Evolutionary conservation across 1,140 invertebrate species (phyloP).

Genomic region (Caenorhabditis latens): DNA sequence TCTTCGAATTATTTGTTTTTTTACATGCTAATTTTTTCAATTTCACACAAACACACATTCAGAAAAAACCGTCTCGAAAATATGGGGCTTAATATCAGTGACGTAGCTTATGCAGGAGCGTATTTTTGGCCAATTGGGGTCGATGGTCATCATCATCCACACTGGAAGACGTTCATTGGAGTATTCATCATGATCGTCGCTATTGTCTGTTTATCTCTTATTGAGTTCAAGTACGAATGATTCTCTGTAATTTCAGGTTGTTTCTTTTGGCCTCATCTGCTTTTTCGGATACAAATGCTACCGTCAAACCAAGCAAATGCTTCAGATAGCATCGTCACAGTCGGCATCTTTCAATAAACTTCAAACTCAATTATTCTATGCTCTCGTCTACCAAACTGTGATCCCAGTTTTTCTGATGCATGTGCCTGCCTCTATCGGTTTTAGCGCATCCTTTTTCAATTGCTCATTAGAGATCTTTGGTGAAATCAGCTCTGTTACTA

Average conservation of each 20-base stretch:
- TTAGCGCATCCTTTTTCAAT: neutral
- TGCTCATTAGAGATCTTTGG: neutral
- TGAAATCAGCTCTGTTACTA: neutral
- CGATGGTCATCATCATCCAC: neutral
- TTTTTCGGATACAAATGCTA: slow-evolving; percentile 13
- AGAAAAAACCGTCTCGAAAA: neutral
- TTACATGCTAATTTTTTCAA: too few relatives aligned
- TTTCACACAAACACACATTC: neutral
- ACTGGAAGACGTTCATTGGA: neutral
- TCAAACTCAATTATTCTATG: neutral
- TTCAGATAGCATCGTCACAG: neutral
- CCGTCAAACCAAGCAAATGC: neutral
- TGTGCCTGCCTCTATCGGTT: neutral
- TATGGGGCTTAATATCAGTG: neutral
- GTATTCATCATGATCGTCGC: neutral
- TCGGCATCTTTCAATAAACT: slow-evolving; percentile 6
- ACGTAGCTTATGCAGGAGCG: neutral
- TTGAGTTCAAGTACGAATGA: neutral
- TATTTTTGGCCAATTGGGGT: slow-evolving; percentile 13
- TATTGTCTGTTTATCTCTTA: neutral
- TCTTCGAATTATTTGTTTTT: too few relatives aligned
- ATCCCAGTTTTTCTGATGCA: neutral
- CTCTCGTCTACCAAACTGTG: neutral
- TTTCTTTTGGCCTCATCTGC: neutral
- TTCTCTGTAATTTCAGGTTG: neutral